Percentiles rank a stretch among this genome's conserved stretches.
Conservation (phyloP, 2,113 vertebrate species). For the Erpornis zantholeuca region DNA sequence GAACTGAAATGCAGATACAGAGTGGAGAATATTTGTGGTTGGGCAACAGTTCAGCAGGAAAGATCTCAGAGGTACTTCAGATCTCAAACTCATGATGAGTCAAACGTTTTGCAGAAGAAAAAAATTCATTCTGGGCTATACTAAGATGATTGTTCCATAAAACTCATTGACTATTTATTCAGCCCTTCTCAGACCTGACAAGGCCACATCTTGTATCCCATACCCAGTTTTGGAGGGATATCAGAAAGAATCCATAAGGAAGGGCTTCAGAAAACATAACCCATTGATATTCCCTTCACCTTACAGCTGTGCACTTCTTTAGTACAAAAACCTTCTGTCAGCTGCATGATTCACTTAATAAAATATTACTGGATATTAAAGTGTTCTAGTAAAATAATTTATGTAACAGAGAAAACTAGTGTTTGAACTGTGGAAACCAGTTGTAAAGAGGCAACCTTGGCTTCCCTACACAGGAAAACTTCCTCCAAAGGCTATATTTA, state of each 20-base stretch:
- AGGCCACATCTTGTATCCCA: background rate
- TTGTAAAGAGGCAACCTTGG: conserved; percentile 59
- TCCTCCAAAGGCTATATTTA: conserved; percentile 61
- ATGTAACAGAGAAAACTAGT: conserved; percentile 49
- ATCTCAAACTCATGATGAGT: conserved; percentile 4
- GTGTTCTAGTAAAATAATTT: conserved; percentile 62
- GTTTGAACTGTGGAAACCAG: conserved; percentile 61
- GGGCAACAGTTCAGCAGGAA: conserved; percentile 33
- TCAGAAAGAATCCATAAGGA: background rate
- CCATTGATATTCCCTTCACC: background rate
- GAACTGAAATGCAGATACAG: conserved; percentile 3
- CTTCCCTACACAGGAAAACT: conserved; percentile 48
- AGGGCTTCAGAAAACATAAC: conserved; percentile 19
- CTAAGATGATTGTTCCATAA: background rate
- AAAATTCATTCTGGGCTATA: background rate
- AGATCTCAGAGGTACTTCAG: conserved; percentile 2
- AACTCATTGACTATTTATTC: background rate
- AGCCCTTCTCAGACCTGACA: background rate
- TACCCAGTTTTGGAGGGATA: background rate
- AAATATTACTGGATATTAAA: conserved; percentile 62
- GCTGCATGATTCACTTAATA: conserved; percentile 45
- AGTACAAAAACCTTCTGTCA: conserved; percentile 43
- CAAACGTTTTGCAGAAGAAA: conserved; percentile 14
- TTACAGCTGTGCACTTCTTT: conserved; percentile 26
- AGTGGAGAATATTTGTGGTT: conserved; percentile 38